Conservation (phyloP, 2,888 invertebrate genomes). For the Digitonthophagus gazella region DNA sequence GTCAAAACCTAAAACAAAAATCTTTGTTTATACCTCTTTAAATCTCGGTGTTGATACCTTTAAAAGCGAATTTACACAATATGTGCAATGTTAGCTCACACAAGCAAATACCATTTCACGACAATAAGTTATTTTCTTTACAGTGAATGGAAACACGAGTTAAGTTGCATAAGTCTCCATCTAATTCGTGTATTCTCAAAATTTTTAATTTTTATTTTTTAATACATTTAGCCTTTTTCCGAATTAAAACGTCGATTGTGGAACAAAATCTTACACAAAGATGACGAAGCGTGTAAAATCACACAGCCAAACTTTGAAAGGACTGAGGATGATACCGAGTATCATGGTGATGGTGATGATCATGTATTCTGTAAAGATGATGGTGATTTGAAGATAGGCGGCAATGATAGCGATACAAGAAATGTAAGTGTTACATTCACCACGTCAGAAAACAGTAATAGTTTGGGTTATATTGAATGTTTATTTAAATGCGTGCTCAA, state of each 20-base stretch:
- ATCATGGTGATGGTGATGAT: too few species aligned
- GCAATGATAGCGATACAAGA: neutral
- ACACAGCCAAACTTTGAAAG: slow-evolving; percentile 9
- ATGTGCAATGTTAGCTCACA: too few species aligned
- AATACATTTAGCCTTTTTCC: slow-evolving; percentile 53
- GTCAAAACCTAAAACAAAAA: too few species aligned
- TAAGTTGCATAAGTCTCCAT: neutral
- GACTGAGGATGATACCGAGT: neutral
- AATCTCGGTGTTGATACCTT: too few species aligned
- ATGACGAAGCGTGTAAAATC: neutral
- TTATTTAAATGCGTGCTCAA: too few species aligned
- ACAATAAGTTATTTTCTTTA: neutral
- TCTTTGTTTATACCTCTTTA: too few species aligned
- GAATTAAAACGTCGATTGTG: slow-evolving; percentile 56
- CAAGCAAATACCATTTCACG: neutral
- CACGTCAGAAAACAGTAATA: too few species aligned
- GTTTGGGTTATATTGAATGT: too few species aligned
- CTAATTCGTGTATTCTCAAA: neutral
- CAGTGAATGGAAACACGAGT: too few species aligned
- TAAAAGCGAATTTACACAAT: too few species aligned
- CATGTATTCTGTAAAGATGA: slow-evolving; percentile 1
- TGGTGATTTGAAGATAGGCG: neutral
- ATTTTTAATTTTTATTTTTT: neutral
- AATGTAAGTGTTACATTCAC: neutral
- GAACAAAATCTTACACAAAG: slow-evolving; percentile 39